Evolutionary conservation across 2,113 vertebrate species (phyloP), one percentile per base, ranked within the genome.

Genomic region (Cheilinus undulatus): DNA sequence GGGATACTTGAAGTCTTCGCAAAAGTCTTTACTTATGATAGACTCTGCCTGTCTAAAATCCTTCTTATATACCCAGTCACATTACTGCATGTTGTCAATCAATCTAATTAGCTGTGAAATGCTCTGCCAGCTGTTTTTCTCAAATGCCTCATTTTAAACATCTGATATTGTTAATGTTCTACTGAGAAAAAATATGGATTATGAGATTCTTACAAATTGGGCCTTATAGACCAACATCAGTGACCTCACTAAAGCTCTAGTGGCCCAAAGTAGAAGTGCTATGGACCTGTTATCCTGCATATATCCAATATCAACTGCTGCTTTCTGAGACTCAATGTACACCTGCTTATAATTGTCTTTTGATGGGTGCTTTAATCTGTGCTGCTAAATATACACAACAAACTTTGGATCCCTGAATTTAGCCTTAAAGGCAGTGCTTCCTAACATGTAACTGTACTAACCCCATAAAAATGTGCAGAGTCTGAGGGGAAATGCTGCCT

Each of bases 221-320:
- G 38, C 32, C 20, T 62, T 42, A 5, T 61, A 24, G 10, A 19
- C 19, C 17, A 8, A 34, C 36, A 57, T 57, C 34, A 49, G 32
- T 10, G 27, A 67, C 36, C 62, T 75, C 34, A 27, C 51, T 27
- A 42, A 56, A 53, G 40, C n/a, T 49, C 36, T 42, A 5, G 20
- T 38, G 57, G 32, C 56, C 59, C 36, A 46, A 36, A 56, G 40
- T 30, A 53, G 48, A 28, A 40, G 64, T 24, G 24, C 1, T 24
- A 11, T 5, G 15, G 0, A 12, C 20, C 42, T 6, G 11, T n/a
- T n/a, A n/a, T n/a, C 32, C 22, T 22, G 26, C 43, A 45, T 45
- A 10, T 2, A 17, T 11, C 0, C 7, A 57, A 10, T 5, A 57
- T 13, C 7, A 20, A 36, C 20, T 3, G 0, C 17, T 42, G 17